Percentiles rank a stretch among this genome's conserved stretches.
Conservation (phyloP, 2,888 invertebrate species). For the Salpingus planirostris region DNA sequence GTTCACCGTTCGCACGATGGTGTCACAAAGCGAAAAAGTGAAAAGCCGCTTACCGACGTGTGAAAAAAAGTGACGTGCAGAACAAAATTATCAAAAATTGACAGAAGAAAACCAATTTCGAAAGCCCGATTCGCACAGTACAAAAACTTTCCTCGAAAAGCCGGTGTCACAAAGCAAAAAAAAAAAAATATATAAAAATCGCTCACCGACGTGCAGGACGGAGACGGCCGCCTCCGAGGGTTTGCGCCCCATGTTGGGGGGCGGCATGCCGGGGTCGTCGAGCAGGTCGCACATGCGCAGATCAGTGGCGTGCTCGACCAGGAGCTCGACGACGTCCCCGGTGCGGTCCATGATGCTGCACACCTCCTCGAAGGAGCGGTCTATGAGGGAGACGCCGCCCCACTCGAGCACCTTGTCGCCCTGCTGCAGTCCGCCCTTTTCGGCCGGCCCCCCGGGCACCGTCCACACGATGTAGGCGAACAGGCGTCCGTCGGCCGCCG, state of each 20-base stretch:
- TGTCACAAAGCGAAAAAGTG: too few relatives aligned
- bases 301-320: constrained; percentile 76
- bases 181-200: too few relatives aligned
- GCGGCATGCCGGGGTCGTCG: constrained; percentile 55
- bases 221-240: constrained; percentile 42
- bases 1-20: too few relatives aligned
- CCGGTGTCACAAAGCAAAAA: too few relatives aligned
- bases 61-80: too few relatives aligned
- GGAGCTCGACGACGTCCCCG: constrained; percentile 76
- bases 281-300: constrained; percentile 60
- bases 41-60: too few relatives aligned
- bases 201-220: constrained; percentile 54
- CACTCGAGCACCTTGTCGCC: constrained; percentile 90
- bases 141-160: too few relatives aligned
- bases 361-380: constrained; percentile 90
- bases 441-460: constrained; percentile 84
- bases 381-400: constrained; percentile 81
- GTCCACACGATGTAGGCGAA: constrained; percentile 91
- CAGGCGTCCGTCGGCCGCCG: constrained; percentile 73
- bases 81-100: too few relatives aligned
- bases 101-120: too few relatives aligned
- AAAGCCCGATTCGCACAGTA: too few relatives aligned
- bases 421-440: constrained; percentile 78
- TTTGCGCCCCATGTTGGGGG: constrained; percentile 36
- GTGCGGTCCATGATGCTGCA: constrained; percentile 82